Percentiles rank a stretch among this genome's conserved stretches.
These are phyloP conservation scores for Syngnathus floridae DNA, from an alignment of 2,113 vertebrate genomes.

Conservation along the genomic window DNA sequence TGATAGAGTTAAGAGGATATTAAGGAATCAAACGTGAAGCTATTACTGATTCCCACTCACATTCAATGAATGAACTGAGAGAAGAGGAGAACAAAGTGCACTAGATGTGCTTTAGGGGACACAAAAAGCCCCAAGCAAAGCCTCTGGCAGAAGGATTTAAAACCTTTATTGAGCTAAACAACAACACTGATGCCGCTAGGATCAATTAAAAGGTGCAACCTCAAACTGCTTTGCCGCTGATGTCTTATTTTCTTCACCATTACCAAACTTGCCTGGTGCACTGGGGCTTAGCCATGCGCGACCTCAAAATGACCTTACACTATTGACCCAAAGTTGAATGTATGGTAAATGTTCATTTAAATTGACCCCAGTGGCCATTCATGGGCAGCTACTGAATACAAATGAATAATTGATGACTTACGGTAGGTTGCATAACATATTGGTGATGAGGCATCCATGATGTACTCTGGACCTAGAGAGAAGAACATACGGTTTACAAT, in stretches of 20 bases:
- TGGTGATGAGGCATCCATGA: slow-evolving; percentile 99
- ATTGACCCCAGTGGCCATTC: not conserved
- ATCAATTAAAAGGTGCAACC: slow-evolving; percentile 38
- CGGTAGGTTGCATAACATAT: slow-evolving; percentile 99
- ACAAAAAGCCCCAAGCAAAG: slow-evolving; percentile 47
- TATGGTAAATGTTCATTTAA: no score
- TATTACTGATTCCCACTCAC: slow-evolving; percentile 15
- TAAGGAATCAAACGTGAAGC: slow-evolving; percentile 15
- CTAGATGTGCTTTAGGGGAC: slow-evolving; percentile 33
- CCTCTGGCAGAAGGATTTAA: slow-evolving; percentile 42
- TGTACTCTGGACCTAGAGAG: slow-evolving; percentile 91
- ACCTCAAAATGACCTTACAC: no score
- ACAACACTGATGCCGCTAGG: slow-evolving; percentile 26
- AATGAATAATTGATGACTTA: slow-evolving; percentile 72
- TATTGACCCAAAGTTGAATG: no score
- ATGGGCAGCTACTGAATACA: slow-evolving; percentile 14
- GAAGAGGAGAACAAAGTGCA: slow-evolving; percentile 24
- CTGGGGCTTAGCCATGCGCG: no score
- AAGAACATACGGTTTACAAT: slow-evolving; percentile 35
- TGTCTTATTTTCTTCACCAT: slow-evolving; percentile 24
- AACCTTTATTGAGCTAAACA: slow-evolving; percentile 35
- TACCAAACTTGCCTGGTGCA: not conserved
- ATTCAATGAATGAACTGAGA: slow-evolving; percentile 20
- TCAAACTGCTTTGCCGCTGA: slow-evolving; percentile 31
- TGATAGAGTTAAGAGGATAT: slow-evolving; percentile 11